phyloP scores from a whole-genome alignment of 2,113 vertebrate species.

The Oryzias celebensis region DNA sequence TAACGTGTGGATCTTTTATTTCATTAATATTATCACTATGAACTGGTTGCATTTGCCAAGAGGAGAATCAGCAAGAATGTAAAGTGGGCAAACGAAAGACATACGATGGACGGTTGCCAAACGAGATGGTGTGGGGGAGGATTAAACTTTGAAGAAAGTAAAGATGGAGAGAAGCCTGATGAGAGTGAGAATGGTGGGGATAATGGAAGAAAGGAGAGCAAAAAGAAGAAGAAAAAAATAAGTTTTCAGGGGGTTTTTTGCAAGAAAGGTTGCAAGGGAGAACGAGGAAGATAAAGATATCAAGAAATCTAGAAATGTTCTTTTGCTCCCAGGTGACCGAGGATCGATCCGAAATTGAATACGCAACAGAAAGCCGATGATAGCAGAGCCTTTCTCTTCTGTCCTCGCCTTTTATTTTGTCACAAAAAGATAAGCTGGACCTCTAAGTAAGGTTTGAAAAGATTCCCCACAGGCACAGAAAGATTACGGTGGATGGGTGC shows the following conservation, averaged over 20 bases:
- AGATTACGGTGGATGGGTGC: background rate
- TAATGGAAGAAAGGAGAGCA: constrained; percentile 3
- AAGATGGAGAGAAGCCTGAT: constrained; percentile 9
- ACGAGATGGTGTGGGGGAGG: constrained; percentile 4
- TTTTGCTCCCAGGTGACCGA: constrained; percentile 6
- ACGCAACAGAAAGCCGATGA: constrained; percentile 2
- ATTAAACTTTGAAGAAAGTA: constrained; percentile 1
- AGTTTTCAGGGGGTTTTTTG: background rate
- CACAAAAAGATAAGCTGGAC: background rate
- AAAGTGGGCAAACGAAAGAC: constrained; percentile 11
- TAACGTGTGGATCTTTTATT: constrained; percentile 12
- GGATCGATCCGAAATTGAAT: constrained; percentile 3
- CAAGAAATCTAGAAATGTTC: constrained; percentile 17
- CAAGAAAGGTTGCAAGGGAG: background rate
- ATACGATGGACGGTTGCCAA: constrained; percentile 48
- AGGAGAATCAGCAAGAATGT: constrained; percentile 38
- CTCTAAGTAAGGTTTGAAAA: background rate
- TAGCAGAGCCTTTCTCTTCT: background rate
- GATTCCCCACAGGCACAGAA: background rate
- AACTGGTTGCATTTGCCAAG: constrained; percentile 37
- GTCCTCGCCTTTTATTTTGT: constrained; percentile 4
- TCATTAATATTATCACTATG: constrained; percentile 14
- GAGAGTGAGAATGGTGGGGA: constrained; percentile 1
- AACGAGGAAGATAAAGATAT: constrained; percentile 19
- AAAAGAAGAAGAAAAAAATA: constrained; percentile 10